Percentiles rank a stretch among this genome's conserved stretches.
phyloP scores from a whole-genome alignment of 37 sponge, comb jelly and placozoan species.

The Aplysina aerophoba region DNA sequence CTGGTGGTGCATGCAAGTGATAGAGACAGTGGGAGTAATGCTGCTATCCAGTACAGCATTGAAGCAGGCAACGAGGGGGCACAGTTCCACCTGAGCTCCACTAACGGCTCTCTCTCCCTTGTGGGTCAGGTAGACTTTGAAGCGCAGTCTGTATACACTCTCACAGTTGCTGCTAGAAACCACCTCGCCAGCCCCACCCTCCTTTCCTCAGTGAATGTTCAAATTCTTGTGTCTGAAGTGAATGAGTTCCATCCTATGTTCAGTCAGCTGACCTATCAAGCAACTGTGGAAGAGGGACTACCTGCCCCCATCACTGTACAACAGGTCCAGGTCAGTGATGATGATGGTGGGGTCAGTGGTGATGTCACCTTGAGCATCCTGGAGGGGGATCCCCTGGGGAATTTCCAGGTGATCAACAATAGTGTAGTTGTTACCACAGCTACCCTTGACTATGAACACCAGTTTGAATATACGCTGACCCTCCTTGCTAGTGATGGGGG shows the following conservation, averaged over 20 bases:
- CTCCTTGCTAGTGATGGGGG: conserved; percentile 63
- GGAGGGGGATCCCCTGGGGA: background rate
- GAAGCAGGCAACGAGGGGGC: conserved; percentile 14
- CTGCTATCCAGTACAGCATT: conserved; percentile 18
- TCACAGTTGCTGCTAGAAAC: conserved; percentile 19
- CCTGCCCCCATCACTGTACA: conserved; percentile 30
- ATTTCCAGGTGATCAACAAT: conserved; percentile 20
- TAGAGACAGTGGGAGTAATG: conserved; percentile 58
- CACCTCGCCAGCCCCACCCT: background rate
- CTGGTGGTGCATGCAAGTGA: conserved; percentile 49
- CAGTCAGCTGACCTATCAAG: conserved; percentile 25
- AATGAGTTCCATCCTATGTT: conserved; percentile 72
- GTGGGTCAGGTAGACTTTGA: conserved; percentile 34
- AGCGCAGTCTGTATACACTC: background rate
- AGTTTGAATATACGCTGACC: conserved; percentile 32
- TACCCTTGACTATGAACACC: conserved; percentile 34
- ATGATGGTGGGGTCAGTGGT: conserved; percentile 61
- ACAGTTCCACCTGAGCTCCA: background rate
- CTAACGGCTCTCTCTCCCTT: conserved; percentile 4
- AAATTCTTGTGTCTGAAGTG: conserved; percentile 28
- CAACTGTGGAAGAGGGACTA: conserved; percentile 41
- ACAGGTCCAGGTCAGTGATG: conserved; percentile 45
- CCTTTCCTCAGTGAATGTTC: background rate
- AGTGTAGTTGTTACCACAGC: conserved; percentile 5
- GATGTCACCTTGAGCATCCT: conserved; percentile 37